Conservation (phyloP, 2,113 vertebrate genomes). For the Cololabis saira region DNA sequence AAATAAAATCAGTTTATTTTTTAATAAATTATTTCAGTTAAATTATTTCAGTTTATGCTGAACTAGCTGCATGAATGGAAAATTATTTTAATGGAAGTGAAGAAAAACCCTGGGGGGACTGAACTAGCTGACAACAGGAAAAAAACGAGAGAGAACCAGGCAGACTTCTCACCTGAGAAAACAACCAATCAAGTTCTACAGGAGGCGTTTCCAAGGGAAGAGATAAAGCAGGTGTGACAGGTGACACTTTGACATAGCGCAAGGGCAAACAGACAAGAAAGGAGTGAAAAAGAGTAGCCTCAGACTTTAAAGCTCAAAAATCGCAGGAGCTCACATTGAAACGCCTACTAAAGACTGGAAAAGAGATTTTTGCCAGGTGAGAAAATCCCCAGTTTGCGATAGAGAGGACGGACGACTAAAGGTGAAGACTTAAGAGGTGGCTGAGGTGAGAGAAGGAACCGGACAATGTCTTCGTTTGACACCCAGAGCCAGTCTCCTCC, state of each 20-base stretch:
- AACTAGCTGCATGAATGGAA: constrained; percentile 46
- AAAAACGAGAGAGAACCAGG: constrained; percentile 32
- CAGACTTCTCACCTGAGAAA: constrained; percentile 58
- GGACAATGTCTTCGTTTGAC: constrained; percentile 93
- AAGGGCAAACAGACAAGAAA: constrained; percentile 68
- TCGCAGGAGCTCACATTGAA: background rate
- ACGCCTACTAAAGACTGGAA: constrained; percentile 7
- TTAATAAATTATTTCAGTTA: constrained; percentile 9
- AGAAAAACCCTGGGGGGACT: constrained; percentile 58
- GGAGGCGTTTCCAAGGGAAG: constrained; percentile 72
- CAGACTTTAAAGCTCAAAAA: background rate
- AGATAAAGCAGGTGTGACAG: constrained; percentile 81
- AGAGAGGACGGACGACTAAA: constrained; percentile 25
- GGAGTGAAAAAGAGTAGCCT: constrained; percentile 15
- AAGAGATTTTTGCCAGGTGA: background rate
- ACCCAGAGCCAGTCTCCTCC: constrained; percentile 88
- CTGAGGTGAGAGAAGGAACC: constrained; percentile 56
- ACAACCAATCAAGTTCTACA: constrained; percentile 70
- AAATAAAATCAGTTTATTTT: background rate
- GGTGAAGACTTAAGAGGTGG: constrained; percentile 18
- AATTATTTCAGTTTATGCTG: constrained; percentile 18
- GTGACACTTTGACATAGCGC: constrained; percentile 77
- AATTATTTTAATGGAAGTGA: constrained; percentile 49
- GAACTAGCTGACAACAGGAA: constrained; percentile 57
- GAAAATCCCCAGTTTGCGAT: background rate